A percentile compares a stretch with the other conserved stretches of the same genome.
These are phyloP conservation scores for Micrasema longulum DNA, from an alignment of 1,140 invertebrate genomes.

Conservation along the genomic window DNA sequence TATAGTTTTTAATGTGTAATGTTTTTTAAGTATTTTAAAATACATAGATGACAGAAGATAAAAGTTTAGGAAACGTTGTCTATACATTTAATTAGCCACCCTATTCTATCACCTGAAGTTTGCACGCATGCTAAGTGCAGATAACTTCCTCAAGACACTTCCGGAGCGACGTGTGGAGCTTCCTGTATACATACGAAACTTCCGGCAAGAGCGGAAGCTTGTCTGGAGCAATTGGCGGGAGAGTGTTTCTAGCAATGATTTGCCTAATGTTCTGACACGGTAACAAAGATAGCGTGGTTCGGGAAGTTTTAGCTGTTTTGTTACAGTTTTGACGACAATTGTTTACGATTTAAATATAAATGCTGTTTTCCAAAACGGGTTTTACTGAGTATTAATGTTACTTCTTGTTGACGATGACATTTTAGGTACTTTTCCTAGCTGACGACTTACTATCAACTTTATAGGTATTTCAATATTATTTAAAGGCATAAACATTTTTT, in stretches of 20 bases:
- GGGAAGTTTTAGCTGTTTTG: slow-evolving; percentile 21
- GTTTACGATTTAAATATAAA: slow-evolving; percentile 15
- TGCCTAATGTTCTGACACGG: slow-evolving; percentile 12
- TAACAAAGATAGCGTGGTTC: not conserved
- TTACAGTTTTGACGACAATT: slow-evolving; percentile 15
- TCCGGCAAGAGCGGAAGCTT: not conserved
- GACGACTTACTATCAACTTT: no score
- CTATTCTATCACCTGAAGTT: slow-evolving; percentile 36
- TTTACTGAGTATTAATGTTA: no score
- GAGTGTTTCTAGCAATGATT: slow-evolving; percentile 28
- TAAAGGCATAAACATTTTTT: no score
- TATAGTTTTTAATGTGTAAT: no score
- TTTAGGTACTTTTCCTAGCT: no score
- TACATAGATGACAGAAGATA: no score
- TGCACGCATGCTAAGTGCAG: slow-evolving; percentile 32
- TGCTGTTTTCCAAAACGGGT: not conserved
- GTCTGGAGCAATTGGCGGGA: slow-evolving; percentile 9
- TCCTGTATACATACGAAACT: not conserved
- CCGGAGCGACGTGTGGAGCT: slow-evolving; percentile 17
- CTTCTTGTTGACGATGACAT: no score
- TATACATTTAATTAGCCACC: slow-evolving; percentile 8
- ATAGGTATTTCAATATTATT: no score
- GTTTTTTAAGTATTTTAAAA: no score
- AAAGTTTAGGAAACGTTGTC: no score
- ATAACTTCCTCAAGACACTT: slow-evolving; percentile 35